These are phyloP conservation scores for Notamacropus eugenii DNA, from an alignment of 2,797 vertebrate species.

Conservation along the genomic window DNA sequence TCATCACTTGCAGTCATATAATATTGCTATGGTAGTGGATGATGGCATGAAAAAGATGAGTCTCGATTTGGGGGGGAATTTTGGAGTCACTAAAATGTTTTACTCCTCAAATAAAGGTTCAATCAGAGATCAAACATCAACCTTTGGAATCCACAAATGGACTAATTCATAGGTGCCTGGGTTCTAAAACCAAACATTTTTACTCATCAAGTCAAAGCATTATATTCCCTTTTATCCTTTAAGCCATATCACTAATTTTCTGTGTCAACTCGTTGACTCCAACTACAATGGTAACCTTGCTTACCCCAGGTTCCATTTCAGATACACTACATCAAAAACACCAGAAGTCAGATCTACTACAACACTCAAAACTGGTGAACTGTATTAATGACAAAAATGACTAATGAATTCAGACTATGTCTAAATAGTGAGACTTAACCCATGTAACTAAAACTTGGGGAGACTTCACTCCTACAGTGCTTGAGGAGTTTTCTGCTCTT, in stretches of 20 bases:
- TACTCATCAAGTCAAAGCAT: background rate
- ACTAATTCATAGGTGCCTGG: background rate
- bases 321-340: background rate
- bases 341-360: background rate
- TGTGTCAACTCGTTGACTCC: background rate
- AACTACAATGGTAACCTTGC: background rate
- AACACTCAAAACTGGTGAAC: background rate
- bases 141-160: background rate
- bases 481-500: background rate
- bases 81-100: background rate
- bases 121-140: background rate
- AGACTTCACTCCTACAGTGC: background rate
- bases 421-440: background rate
- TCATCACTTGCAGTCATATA: background rate
- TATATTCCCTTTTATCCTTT: background rate
- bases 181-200: background rate
- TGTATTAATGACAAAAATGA: background rate
- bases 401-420: background rate
- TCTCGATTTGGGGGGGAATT: background rate
- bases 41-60: background rate
- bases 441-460: background rate
- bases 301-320: background rate
- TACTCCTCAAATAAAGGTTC: background rate
- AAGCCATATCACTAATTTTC: background rate
- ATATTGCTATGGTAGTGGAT: background rate